Conservation (phyloP, 2,797 vertebrate genomes). For the Etheostoma nigrum region DNA sequence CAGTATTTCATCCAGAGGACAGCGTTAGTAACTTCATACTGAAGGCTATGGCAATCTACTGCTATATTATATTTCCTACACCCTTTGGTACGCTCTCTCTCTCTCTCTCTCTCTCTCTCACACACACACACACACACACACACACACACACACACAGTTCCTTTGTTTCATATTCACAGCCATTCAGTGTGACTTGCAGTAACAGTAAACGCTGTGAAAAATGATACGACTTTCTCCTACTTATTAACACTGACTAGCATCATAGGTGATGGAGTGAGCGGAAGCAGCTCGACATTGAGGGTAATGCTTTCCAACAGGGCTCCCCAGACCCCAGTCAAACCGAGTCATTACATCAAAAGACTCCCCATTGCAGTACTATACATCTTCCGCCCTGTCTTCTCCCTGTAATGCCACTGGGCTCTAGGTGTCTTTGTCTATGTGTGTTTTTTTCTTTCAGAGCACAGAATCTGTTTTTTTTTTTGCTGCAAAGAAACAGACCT, state of each 20-base stretch:
- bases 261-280: conserved; percentile 39
- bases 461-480: conserved; percentile 51
- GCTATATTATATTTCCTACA: conserved; percentile 26
- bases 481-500: conserved; percentile 43
- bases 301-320: conserved; percentile 54
- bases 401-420: conserved; percentile 34
- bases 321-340: conserved; percentile 46
- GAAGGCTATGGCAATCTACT: conserved; percentile 45
- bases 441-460: background rate
- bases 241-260: conserved; percentile 52
- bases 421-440: conserved; percentile 5
- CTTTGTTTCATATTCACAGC: conserved; percentile 25
- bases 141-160: conserved; percentile 14
- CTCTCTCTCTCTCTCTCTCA: background rate
- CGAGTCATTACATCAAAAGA: conserved; percentile 57
- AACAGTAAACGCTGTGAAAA: conserved; percentile 32
- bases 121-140: background rate
- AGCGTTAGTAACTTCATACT: conserved; percentile 43
- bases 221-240: conserved; percentile 16
- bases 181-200: conserved; percentile 11
- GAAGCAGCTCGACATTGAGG: conserved; percentile 40
- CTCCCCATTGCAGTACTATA: conserved; percentile 53
- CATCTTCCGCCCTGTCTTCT: conserved; percentile 44
- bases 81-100: background rate
- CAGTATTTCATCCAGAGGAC: conserved; percentile 44